Percentiles rank a stretch among this genome's conserved stretches.
These are phyloP conservation scores for Agonopterix arenella DNA, from an alignment of 2,888 invertebrate genomes.

Conservation along the genomic window DNA sequence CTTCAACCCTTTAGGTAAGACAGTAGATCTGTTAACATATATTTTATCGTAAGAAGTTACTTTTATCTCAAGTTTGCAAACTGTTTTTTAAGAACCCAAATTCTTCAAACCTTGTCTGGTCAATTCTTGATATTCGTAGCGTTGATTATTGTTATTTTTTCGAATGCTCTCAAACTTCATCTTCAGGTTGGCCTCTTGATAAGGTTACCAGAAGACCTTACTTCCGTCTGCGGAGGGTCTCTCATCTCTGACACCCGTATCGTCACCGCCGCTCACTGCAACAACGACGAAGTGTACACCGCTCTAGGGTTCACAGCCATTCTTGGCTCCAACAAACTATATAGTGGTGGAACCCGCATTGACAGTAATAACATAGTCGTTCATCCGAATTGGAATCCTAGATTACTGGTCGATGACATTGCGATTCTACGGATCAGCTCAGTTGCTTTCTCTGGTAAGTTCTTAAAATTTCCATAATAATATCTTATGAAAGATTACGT, in stretches of 20 bases:
- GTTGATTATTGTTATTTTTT: no score
- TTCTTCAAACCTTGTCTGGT: no score
- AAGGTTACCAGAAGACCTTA: not conserved
- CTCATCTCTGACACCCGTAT: constrained; percentile 7
- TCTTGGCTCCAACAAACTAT: constrained; percentile 11
- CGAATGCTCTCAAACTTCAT: no score
- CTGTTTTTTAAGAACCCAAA: no score
- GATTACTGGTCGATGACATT: not conserved
- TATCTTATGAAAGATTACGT: not conserved
- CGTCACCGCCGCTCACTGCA: constrained; percentile 12
- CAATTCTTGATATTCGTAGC: no score
- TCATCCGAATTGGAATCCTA: not conserved
- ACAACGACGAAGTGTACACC: constrained; percentile 1
- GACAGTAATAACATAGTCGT: constrained; percentile 2
- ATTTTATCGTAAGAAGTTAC: no score
- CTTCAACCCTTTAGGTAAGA: no score
- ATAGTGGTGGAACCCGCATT: constrained; percentile 10
- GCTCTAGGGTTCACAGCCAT: constrained; percentile 8
- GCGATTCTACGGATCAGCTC: not conserved
- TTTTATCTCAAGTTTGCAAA: no score
- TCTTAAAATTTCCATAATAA: not conserved
- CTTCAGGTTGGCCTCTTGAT: not conserved
- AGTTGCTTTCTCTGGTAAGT: not conserved
- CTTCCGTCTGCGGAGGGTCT: constrained; percentile 8
- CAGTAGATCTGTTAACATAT: no score